Base-by-base conservation (phyloP, 1,140 invertebrate genomes). In the Archegozetes longisetosus region DNA sequence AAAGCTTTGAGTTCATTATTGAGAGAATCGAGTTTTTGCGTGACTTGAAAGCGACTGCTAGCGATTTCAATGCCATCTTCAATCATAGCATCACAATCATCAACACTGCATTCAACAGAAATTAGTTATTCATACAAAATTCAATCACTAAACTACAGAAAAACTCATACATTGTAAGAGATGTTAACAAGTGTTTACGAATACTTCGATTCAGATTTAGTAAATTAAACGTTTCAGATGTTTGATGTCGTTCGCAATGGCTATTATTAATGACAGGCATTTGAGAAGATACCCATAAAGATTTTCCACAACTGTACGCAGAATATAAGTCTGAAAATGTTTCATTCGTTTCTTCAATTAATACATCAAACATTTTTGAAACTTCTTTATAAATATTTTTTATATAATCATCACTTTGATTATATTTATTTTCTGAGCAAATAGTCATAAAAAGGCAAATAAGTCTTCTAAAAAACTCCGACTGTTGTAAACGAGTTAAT, bases 381-480 rank as follows among this genome's bases (percentile, higher is more conserved):
- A 2, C 50, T 51, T 58, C 14, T n/a, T 24, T 50, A 26, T 20
- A 55, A 55, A 47, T 2, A 22, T 40, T 22, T n/a, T 55, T 17
- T 12, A 28, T 3, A 58, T 32, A 58, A 50, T 27, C 40, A 6
- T 55, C 17, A 52, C 6, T 28, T 52, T 4, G 14, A 6, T 52
- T 20, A 29, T 25, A 6, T 46, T 17, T 13, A 55, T 3, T 50
- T 50, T 58, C 32, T 13, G 48, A 12, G 40, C 48, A 51, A 50
- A 58, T 50, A 51, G 2, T 4, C 49, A 58, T 2, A 58, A 24
- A 3, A 50, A 3, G 32, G 17, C 32, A 40, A 40, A 40, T 17
- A 40, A 40, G 17, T 51, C 57, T 13, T 46, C 49, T 49, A 4
- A 58, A 58, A 29, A 58, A 40, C 23, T 58, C 57, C 17, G 57